Evolutionary conservation across 2,888 invertebrate species (phyloP).

Genomic region (Athrips mouffetella): DNA sequence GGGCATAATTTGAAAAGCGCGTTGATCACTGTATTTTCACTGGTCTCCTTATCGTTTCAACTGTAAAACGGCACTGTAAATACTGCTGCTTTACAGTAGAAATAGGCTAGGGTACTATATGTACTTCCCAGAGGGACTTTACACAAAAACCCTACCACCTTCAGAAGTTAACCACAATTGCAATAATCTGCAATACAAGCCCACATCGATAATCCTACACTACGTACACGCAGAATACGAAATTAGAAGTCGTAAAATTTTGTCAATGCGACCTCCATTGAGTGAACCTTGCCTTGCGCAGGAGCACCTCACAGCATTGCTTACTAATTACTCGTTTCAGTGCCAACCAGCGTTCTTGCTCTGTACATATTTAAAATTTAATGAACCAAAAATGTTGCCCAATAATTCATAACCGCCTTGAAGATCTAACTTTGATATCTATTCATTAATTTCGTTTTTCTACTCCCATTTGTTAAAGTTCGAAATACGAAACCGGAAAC

Average conservation of each 20-base stretch:
- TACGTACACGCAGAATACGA: slow-evolving; percentile 42
- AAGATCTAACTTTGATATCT: slow-evolving; percentile 37
- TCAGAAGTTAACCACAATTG: slow-evolving; percentile 22
- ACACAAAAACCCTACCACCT: slow-evolving; percentile 28
- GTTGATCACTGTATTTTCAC: too few species aligned
- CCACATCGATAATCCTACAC: slow-evolving; percentile 27
- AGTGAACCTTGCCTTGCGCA: slow-evolving; percentile 31
- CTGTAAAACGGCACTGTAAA: too few species aligned
- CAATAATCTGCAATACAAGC: slow-evolving; percentile 13
- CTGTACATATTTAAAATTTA: slow-evolving; percentile 10
- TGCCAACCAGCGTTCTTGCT: slow-evolving; percentile 25
- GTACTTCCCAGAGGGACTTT: too few species aligned
- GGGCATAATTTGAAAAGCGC: too few species aligned
- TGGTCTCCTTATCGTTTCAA: too few species aligned
- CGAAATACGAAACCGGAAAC: too few species aligned
- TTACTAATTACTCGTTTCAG: slow-evolving; percentile 42
- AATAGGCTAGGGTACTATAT: too few species aligned
- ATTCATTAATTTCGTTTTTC: not conserved
- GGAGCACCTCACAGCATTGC: slow-evolving; percentile 31
- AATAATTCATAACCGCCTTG: slow-evolving; percentile 27
- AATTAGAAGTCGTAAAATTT: slow-evolving; percentile 43
- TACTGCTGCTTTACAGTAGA: too few species aligned
- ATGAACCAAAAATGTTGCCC: slow-evolving; percentile 19
- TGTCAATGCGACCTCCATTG: slow-evolving; percentile 38
- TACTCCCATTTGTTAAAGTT: too few species aligned